Conservation (phyloP, 2,888 invertebrate genomes). For the Ganaspis brasiliensis region DNA sequence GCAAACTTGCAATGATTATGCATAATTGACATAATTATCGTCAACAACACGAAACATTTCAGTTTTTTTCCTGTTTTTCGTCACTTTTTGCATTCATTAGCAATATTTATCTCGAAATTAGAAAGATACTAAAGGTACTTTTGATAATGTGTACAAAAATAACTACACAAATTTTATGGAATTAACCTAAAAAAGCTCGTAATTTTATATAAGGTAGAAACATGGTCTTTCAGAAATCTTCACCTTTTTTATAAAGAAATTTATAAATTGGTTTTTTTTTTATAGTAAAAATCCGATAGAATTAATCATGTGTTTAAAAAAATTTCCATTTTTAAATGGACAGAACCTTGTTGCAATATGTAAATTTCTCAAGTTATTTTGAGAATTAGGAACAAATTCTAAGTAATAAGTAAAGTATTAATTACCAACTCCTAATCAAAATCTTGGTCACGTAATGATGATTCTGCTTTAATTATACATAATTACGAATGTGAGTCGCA, state of each 20-base stretch:
- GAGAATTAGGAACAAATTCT: neutral
- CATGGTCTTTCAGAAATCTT: too few relatives aligned
- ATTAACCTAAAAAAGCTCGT: neutral
- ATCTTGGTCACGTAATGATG: conserved; percentile 7
- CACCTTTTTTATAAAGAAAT: too few relatives aligned
- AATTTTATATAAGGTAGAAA: neutral
- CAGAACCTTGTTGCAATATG: neutral
- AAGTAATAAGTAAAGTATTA: neutral
- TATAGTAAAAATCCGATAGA: too few relatives aligned
- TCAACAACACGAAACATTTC: neutral
- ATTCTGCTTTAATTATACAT: conserved; percentile 1
- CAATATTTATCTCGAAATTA: conserved; percentile 14
- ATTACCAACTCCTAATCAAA: conserved; percentile 8
- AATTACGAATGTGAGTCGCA: neutral
- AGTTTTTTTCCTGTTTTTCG: conserved; percentile 6
- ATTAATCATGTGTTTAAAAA: too few relatives aligned
- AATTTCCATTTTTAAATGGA: neutral
- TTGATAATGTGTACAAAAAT: conserved; percentile 4
- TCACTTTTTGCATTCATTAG: conserved; percentile 18
- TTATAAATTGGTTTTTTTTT: too few relatives aligned
- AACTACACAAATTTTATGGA: neutral
- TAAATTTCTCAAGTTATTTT: neutral
- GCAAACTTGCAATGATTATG: conserved; percentile 2
- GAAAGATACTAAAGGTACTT: conserved; percentile 1
- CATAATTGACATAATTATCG: conserved; percentile 12